Conservation (phyloP, 2,113 vertebrate genomes). For the Daboia siamensis region DNA sequence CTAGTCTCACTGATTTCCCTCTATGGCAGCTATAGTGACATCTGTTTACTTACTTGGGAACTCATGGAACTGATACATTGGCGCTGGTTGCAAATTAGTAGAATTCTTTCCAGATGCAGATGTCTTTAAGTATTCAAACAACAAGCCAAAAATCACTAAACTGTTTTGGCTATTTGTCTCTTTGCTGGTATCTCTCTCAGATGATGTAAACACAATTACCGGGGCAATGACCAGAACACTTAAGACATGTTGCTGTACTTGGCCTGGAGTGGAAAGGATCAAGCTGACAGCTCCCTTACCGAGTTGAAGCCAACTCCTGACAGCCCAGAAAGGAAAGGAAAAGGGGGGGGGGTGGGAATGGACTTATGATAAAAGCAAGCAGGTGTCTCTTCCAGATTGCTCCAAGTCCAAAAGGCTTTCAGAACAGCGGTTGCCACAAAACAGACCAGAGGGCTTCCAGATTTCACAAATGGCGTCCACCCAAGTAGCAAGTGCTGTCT, state of each 20-base stretch:
- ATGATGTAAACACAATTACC: constrained; percentile 63
- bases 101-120: constrained; percentile 75
- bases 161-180: constrained; percentile 48
- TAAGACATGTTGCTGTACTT: constrained; percentile 33
- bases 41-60: constrained; percentile 72
- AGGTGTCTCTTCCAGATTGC: background rate
- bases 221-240: constrained; percentile 47
- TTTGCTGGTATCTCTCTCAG: constrained; percentile 52
- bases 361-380: background rate
- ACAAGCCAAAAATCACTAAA: constrained; percentile 66
- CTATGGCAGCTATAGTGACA: constrained; percentile 55
- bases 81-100: constrained; percentile 73
- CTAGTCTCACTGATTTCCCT: constrained; percentile 68
- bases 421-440: background rate
- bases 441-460: constrained; percentile 13
- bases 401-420: constrained; percentile 2
- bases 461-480: constrained; percentile 6
- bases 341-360: background rate
- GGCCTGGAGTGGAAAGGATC: constrained; percentile 32
- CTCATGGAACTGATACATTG: constrained; percentile 68
- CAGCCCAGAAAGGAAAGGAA: constrained; percentile 9
- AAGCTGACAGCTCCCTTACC: constrained; percentile 11
- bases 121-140: constrained; percentile 66
- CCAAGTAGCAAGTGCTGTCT: constrained; percentile 13
- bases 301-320: constrained; percentile 42